These are phyloP conservation scores for Tachina grossa DNA, from an alignment of 2,888 invertebrate genomes.

Conservation along the genomic window DNA sequence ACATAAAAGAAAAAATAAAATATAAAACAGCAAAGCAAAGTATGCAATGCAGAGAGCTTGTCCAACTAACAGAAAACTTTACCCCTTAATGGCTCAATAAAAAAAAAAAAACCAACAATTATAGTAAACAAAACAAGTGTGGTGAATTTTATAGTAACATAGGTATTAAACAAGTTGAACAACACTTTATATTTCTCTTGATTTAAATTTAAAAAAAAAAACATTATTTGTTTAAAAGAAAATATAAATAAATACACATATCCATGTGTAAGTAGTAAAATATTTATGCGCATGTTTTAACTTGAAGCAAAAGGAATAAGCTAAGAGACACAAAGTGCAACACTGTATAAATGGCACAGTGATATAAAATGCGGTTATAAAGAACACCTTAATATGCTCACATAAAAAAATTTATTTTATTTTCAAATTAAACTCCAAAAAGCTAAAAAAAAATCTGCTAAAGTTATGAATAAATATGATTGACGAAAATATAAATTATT, in stretches of 20 bases:
- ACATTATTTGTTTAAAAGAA: not conserved
- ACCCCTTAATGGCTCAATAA: conserved; percentile 5
- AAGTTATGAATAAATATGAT: too few relatives aligned
- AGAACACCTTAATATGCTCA: too few relatives aligned
- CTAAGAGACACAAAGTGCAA: not conserved
- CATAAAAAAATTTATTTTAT: too few relatives aligned
- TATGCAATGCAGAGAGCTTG: not conserved
- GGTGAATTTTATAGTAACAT: conserved; percentile 31
- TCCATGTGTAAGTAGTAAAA: not conserved
- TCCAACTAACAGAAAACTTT: conserved; percentile 14
- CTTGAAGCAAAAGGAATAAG: not conserved
- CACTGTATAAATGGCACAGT: not conserved
- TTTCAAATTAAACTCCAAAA: too few relatives aligned
- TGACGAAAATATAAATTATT: too few relatives aligned
- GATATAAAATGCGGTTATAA: not conserved
- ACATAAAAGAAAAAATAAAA: conserved; percentile 43
- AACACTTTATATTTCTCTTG: conserved; percentile 4
- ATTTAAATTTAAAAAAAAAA: not conserved
- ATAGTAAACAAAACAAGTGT: conserved; percentile 33
- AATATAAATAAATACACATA: not conserved
- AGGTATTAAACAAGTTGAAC: conserved; percentile 40
- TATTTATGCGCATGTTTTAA: conserved; percentile 24
- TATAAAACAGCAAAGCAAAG: conserved; percentile 15
- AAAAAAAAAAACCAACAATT: not conserved
- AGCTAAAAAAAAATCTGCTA: too few relatives aligned